These are phyloP conservation scores for Chelonia mydas DNA, from an alignment of 2,797 vertebrate species.

Conservation along the genomic window DNA sequence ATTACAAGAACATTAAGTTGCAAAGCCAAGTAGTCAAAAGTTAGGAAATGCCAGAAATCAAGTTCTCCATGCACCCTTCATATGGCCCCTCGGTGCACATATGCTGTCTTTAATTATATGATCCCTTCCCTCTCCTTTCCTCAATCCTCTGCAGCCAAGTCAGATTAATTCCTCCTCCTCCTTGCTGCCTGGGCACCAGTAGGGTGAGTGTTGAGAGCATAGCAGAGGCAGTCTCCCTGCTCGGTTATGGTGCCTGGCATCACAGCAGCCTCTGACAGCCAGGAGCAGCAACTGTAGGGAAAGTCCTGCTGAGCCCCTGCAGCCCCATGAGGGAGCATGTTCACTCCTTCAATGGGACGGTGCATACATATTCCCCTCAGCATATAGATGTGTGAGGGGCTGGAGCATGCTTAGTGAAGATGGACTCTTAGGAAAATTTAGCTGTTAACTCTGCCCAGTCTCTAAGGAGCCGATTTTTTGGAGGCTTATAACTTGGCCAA, in stretches of 20 bases:
- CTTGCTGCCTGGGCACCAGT: not conserved
- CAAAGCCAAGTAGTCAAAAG: not conserved
- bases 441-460: no score
- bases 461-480: not conserved
- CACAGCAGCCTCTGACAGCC: not conserved
- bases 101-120: not conserved
- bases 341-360: no score
- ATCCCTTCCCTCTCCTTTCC: not conserved
- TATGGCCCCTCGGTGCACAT: not conserved
- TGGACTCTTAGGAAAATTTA: no score
- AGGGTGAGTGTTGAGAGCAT: slow-evolving; percentile 16
- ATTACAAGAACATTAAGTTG: not conserved
- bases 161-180: not conserved
- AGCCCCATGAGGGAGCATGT: not conserved
- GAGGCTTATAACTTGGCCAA: not conserved
- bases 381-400: no score
- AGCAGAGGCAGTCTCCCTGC: not conserved
- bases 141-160: slow-evolving; percentile 33
- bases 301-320: not conserved
- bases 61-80: not conserved
- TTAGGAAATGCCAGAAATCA: not conserved
- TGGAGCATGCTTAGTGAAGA: no score
- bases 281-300: not conserved
- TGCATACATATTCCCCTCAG: no score
- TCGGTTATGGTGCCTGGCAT: slow-evolving; percentile 3